Evolutionary conservation across 2,888 invertebrate species (phyloP).

Genomic region (Lordiphosa fenestrarum): DNA sequence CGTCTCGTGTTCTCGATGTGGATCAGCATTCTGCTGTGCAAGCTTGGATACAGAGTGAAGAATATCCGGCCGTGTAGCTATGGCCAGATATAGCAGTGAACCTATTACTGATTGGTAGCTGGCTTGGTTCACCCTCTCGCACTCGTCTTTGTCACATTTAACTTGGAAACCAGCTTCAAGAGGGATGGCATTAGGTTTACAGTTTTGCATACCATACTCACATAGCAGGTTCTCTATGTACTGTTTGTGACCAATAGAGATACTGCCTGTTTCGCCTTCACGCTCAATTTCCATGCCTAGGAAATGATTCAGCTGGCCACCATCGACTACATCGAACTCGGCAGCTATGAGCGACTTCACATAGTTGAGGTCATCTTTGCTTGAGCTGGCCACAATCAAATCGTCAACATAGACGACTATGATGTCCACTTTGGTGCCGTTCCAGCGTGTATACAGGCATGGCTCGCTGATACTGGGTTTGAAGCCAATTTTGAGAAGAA

Average conservation of each 20-base stretch:
- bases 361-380: neutral
- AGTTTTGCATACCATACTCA: constrained; percentile 1
- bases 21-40: constrained; percentile 10
- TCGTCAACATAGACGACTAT: constrained; percentile 4
- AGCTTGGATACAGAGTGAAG: constrained; percentile 15
- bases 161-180: constrained; percentile 6
- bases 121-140: neutral
- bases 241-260: neutral
- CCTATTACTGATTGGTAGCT: neutral
- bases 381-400: too few species aligned
- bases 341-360: constrained; percentile 1
- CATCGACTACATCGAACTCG: constrained; percentile 6
- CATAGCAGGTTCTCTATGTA: constrained; percentile 4
- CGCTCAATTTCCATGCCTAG: constrained; percentile 10
- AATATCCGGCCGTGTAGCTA: constrained; percentile 6
- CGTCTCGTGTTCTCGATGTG: constrained; percentile 6
- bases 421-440: neutral
- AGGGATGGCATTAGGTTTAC: constrained; percentile 2
- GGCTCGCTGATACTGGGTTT: constrained; percentile 30
- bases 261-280: neutral
- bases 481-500: constrained; percentile 34
- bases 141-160: constrained; percentile 4
- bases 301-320: constrained; percentile 8
- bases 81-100: constrained; percentile 5
- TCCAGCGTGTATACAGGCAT: constrained; percentile 23